Conservation (phyloP, 2,113 vertebrate genomes). For the Lethenteron reissneri region DNA sequence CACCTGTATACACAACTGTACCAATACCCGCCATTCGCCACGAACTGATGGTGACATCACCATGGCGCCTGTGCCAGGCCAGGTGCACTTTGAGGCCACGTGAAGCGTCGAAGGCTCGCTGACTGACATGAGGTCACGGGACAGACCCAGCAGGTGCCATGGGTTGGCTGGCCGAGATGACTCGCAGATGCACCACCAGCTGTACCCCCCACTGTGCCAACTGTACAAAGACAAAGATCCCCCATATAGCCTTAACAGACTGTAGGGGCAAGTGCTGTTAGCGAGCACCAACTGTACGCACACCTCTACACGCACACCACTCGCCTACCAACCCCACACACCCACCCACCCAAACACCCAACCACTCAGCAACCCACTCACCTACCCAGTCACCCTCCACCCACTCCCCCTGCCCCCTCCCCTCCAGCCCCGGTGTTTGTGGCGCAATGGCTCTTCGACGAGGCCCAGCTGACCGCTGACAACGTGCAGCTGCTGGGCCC, state of each 20-base stretch:
- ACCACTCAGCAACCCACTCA: too few species aligned
- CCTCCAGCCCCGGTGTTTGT: conserved; percentile 36
- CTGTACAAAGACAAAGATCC: too few species aligned
- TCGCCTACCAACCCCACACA: too few species aligned
- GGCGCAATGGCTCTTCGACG: conserved; percentile 48
- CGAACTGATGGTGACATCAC: not conserved
- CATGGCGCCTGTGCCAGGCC: not conserved
- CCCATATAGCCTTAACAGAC: too few species aligned
- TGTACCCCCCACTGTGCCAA: too few species aligned
- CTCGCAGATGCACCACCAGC: not conserved
- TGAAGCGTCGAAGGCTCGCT: too few species aligned
- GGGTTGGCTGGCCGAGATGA: not conserved
- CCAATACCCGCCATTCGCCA: not conserved
- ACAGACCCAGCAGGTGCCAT: not conserved
- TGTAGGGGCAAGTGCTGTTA: too few species aligned
- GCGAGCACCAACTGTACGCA: too few species aligned
- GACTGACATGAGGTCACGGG: not conserved
- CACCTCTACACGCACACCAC: too few species aligned
- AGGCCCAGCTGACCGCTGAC: conserved; percentile 40
- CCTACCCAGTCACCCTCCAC: too few species aligned
- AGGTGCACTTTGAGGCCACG: too few species aligned
- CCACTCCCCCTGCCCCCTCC: not conserved
- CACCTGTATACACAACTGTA: conserved; percentile 21
- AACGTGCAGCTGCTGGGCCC: conserved; percentile 39
- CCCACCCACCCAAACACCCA: too few species aligned